These are phyloP conservation scores for Trematomus bernacchii DNA, from an alignment of 2,797 vertebrate species.

Conservation along the genomic window DNA sequence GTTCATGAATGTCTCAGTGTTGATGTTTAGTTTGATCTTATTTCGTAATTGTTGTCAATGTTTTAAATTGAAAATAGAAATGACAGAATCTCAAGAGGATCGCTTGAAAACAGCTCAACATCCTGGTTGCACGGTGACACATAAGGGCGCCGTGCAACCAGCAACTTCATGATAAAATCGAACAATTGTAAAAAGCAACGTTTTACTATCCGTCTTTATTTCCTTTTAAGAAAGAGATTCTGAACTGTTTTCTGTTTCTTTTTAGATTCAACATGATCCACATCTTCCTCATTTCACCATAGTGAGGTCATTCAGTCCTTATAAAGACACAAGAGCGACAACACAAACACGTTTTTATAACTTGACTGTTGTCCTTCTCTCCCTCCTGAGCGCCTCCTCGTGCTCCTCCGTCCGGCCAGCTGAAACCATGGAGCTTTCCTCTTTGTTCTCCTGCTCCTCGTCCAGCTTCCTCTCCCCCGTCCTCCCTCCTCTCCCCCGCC, in stretches of 20 bases:
- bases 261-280: neutral
- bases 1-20: neutral
- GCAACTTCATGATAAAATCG: no score
- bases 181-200: no score
- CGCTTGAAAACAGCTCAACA: no score
- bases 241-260: neutral
- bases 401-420: constrained; percentile 25
- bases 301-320: constrained; percentile 19
- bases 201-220: neutral
- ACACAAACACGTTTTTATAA: constrained; percentile 22
- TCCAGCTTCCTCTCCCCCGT: constrained; percentile 30
- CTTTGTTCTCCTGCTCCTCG: constrained; percentile 47
- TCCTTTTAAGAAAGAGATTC: neutral
- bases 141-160: no score
- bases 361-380: constrained; percentile 9
- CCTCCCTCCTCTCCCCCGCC: constrained; percentile 47
- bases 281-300: neutral
- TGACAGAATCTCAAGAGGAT: neutral
- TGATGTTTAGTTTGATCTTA: neutral
- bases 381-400: constrained; percentile 15
- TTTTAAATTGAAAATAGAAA: neutral
- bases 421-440: constrained; percentile 25
- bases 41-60: neutral
- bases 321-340: neutral
- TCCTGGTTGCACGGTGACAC: no score